Evolutionary conservation across 2,113 vertebrate genomes (phyloP).

Genomic region (Regulus satrapa): DNA sequence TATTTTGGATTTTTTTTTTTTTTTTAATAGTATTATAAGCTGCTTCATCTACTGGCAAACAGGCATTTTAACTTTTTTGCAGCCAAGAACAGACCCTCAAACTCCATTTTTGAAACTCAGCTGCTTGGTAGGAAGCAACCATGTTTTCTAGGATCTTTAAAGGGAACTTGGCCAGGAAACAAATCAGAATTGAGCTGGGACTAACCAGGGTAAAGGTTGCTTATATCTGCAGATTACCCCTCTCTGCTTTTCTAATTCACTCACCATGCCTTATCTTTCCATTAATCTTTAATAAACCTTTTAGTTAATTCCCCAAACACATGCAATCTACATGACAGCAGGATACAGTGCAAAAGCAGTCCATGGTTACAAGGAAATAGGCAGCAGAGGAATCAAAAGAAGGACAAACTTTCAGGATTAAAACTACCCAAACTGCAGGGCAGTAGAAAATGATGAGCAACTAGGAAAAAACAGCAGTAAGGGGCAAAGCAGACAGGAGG

Average conservation of each 20-base stretch:
- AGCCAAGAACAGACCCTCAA: background rate
- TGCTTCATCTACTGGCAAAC: background rate
- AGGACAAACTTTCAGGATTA: conserved; percentile 29
- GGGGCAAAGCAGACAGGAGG: background rate
- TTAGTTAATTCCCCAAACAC: conserved; percentile 61
- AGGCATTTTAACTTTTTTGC: background rate
- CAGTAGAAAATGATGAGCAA: background rate
- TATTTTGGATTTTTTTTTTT: background rate
- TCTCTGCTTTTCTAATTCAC: conserved; percentile 60
- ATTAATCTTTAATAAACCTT: conserved; percentile 67
- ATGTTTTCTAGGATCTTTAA: background rate
- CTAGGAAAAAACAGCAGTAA: background rate
- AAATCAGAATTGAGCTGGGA: conserved; percentile 15
- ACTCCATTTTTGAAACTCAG: background rate
- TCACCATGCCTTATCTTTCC: conserved; percentile 57
- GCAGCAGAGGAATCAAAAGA: conserved; percentile 37
- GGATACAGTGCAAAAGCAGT: conserved; percentile 30
- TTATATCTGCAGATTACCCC: conserved; percentile 60
- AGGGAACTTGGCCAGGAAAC: background rate
- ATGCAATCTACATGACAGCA: conserved; percentile 54
- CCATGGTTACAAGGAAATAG: background rate
- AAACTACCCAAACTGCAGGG: background rate
- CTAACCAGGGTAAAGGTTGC: conserved; percentile 41
- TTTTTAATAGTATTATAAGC: background rate
- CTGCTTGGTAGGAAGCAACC: background rate